A percentile compares a stretch with the other conserved stretches of the same genome.
phyloP scores from a whole-genome alignment of 1,140 invertebrate species.

The Lordiphosa collinella region DNA sequence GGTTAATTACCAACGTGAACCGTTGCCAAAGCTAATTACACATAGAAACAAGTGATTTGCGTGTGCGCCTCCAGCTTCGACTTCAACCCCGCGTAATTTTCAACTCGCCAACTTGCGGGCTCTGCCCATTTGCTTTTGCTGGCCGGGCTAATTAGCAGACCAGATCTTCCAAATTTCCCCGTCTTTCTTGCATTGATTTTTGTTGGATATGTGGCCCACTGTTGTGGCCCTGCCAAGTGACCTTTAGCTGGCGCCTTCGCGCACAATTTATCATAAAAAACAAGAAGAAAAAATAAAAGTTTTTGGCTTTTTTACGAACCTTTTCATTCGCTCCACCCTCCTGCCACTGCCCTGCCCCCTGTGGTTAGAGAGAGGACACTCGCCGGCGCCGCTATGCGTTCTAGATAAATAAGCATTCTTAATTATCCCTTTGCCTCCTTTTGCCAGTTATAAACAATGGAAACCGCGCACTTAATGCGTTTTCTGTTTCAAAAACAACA shows the following conservation, averaged over 20 bases:
- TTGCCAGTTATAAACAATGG: conserved; percentile 70
- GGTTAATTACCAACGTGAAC: conserved; percentile 65
- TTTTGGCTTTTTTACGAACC: conserved; percentile 50
- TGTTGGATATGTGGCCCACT: conserved; percentile 1
- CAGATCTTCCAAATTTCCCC: conserved; percentile 31
- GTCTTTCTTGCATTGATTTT: conserved; percentile 25
- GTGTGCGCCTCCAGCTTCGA: conserved; percentile 24
- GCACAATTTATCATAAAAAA: conserved; percentile 41
- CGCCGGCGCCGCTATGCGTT: conserved; percentile 62
- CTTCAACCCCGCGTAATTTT: conserved; percentile 29
- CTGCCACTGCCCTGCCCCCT: conserved; percentile 12
- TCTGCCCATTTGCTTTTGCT: conserved; percentile 3
- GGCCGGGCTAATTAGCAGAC: conserved; percentile 41
- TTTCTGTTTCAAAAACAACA: conserved; percentile 56
- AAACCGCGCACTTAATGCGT: conserved; percentile 77
- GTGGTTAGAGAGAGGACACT: conserved; percentile 44
- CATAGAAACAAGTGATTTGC: conserved; percentile 73
- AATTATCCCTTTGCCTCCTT: conserved; percentile 68
- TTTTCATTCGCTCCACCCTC: conserved; percentile 20
- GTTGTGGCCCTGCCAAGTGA: conserved; percentile 27
- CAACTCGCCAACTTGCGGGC: conserved; percentile 49
- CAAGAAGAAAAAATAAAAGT: conserved; percentile 61
- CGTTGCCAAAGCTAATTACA: conserved; percentile 59
- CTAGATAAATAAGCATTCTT: conserved; percentile 79
- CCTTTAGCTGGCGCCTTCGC: conserved; percentile 54